phyloP scores from a whole-genome alignment of 2,113 vertebrate genomes.

The Colossoma macropomum region DNA sequence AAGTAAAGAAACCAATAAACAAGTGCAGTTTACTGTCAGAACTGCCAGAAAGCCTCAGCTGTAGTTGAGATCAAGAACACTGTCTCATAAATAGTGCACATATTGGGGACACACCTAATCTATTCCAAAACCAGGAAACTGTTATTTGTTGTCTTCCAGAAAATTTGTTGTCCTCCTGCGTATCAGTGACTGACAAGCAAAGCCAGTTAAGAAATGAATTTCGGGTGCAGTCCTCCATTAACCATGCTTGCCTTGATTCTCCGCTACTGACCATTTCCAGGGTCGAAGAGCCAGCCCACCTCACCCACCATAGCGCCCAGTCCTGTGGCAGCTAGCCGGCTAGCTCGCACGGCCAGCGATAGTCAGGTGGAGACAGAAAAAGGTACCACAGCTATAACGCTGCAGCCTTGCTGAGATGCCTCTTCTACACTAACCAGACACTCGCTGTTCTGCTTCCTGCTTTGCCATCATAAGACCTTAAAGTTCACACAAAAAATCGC shows the following conservation, averaged over 20 bases:
- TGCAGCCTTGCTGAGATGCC: background rate
- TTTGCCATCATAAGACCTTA: background rate
- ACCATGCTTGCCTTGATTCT: conserved; percentile 39
- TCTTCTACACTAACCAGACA: conserved; percentile 9
- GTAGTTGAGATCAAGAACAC: too few relatives aligned
- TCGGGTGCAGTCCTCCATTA: background rate
- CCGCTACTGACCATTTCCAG: conserved; percentile 84
- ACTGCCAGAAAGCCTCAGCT: too few relatives aligned
- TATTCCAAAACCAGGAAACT: too few relatives aligned
- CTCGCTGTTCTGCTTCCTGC: background rate
- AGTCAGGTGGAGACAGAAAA: conserved; percentile 84
- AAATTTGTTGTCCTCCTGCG: background rate
- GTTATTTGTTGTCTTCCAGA: background rate
- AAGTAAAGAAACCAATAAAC: too few relatives aligned
- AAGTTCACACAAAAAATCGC: background rate
- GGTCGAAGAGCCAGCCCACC: conserved; percentile 83
- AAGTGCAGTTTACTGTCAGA: too few relatives aligned
- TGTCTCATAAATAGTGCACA: too few relatives aligned
- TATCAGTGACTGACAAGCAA: background rate
- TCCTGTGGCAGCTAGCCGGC: conserved; percentile 86
- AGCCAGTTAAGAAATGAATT: background rate
- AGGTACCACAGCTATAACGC: conserved; percentile 81
- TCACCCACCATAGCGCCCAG: conserved; percentile 86
- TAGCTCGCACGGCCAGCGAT: conserved; percentile 87
- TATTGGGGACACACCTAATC: too few relatives aligned